These are phyloP conservation scores for Heterohyrax brucei DNA, from an alignment of 2,797 vertebrate genomes.

Conservation along the genomic window DNA sequence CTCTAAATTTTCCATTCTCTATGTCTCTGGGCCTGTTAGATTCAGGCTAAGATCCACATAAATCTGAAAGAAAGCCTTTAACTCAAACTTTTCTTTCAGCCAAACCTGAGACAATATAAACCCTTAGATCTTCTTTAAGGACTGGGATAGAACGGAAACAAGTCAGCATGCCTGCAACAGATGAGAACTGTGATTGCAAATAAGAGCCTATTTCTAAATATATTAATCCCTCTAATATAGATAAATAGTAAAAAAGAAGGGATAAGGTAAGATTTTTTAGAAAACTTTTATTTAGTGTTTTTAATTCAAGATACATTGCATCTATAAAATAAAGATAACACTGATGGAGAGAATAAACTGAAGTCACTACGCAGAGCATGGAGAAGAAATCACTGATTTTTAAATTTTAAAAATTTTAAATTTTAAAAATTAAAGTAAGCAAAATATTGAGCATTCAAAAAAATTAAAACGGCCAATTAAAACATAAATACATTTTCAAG, in stretches of 20 bases:
- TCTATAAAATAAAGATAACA: slow-evolving; percentile 1
- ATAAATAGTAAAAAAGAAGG: background rate
- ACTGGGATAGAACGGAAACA: background rate
- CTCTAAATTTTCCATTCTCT: background rate
- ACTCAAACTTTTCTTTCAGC: slow-evolving; percentile 7
- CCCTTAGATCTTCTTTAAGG: background rate
- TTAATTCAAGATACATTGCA: background rate
- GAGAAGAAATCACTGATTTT: background rate
- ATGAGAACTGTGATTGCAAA: background rate
- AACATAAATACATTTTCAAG: background rate
- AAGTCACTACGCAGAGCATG: background rate
- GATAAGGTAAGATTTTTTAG: background rate
- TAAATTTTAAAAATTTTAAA: background rate
- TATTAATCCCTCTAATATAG: background rate
- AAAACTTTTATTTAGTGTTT: slow-evolving; percentile 9
- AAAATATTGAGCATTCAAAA: background rate
- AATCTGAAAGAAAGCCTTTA: slow-evolving; percentile 38
- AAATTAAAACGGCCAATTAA: background rate
- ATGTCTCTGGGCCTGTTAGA: background rate
- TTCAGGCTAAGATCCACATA: background rate
- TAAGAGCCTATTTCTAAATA: background rate
- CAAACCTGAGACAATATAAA: background rate
- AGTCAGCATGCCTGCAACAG: background rate
- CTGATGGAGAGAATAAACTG: background rate
- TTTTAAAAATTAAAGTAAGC: background rate